These are phyloP conservation scores for Ctenopoma kingsleyae DNA, from an alignment of 2,797 vertebrate genomes.

Conservation along the genomic window DNA sequence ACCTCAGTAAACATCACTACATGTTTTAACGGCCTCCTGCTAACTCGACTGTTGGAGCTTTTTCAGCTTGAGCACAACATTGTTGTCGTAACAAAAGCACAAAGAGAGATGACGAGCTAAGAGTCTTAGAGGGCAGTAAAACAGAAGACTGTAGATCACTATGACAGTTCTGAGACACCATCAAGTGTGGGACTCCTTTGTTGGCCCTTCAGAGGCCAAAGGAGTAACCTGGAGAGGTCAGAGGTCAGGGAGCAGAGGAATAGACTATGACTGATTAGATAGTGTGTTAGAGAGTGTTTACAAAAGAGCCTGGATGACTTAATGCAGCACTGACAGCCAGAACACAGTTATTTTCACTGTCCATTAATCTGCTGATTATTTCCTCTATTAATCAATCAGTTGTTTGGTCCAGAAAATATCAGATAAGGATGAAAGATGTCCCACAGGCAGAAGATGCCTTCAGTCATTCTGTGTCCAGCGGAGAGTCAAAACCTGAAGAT, in stretches of 20 bases:
- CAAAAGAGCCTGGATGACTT: slow-evolving; percentile 48
- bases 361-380: neutral
- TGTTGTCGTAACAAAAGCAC: slow-evolving; percentile 21
- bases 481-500: neutral
- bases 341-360: neutral
- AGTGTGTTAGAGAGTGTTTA: slow-evolving; percentile 60
- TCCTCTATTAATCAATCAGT: neutral
- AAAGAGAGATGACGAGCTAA: slow-evolving; percentile 1
- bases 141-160: neutral
- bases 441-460: too few relatives aligned
- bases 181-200: slow-evolving; percentile 39
- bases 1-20: neutral
- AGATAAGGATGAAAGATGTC: neutral
- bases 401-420: neutral
- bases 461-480: neutral
- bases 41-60: slow-evolving; percentile 3
- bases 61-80: slow-evolving; percentile 26
- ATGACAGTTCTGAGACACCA: slow-evolving; percentile 1
- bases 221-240: neutral
- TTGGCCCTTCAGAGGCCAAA: neutral
- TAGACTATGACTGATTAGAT: slow-evolving; percentile 39
- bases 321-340: slow-evolving; percentile 36
- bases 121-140: slow-evolving; percentile 43
- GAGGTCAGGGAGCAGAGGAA: slow-evolving; percentile 46
- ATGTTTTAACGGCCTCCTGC: slow-evolving; percentile 17